phyloP scores from a whole-genome alignment of 2,797 vertebrate genomes.

The Hozukius guyotensis region DNA sequence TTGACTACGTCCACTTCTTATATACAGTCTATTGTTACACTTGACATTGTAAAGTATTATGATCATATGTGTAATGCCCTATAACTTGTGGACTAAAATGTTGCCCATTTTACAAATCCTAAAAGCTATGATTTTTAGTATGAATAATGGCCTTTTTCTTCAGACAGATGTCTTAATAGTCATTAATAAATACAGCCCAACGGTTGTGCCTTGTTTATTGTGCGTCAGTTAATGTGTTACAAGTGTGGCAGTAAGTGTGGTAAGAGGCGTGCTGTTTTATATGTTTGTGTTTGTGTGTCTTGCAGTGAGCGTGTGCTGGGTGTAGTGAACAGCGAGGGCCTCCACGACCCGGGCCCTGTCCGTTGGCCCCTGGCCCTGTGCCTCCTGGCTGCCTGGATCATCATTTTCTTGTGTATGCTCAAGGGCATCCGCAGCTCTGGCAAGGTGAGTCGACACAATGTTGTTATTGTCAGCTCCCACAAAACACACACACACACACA shows the following conservation, averaged over 20 bases:
- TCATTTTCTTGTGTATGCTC: conserved; percentile 88
- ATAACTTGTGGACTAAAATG: neutral
- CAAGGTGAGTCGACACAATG: conserved; percentile 78
- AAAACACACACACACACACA: neutral
- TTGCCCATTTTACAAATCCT: neutral
- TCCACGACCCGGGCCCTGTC: conserved; percentile 85
- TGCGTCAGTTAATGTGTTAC: neutral
- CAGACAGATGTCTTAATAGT: neutral
- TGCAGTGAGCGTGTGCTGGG: conserved; percentile 83
- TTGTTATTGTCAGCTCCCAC: conserved; percentile 7
- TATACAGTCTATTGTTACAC: too few species aligned
- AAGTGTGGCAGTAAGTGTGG: neutral
- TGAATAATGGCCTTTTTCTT: neutral
- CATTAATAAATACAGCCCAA: neutral
- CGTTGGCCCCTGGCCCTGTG: conserved; percentile 86
- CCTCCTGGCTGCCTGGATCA: conserved; percentile 85
- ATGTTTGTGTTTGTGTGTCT: conserved; percentile 17
- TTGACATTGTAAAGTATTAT: neutral
- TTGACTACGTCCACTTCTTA: too few species aligned
- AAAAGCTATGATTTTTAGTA: neutral
- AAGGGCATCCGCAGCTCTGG: conserved; percentile 89
- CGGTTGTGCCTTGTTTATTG: neutral
- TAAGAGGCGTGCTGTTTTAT: neutral
- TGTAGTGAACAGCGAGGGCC: conserved; percentile 81
- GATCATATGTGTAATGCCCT: neutral